These are phyloP conservation scores for Chloroceryle amazona DNA, from an alignment of 2,797 vertebrate species.

Conservation along the genomic window DNA sequence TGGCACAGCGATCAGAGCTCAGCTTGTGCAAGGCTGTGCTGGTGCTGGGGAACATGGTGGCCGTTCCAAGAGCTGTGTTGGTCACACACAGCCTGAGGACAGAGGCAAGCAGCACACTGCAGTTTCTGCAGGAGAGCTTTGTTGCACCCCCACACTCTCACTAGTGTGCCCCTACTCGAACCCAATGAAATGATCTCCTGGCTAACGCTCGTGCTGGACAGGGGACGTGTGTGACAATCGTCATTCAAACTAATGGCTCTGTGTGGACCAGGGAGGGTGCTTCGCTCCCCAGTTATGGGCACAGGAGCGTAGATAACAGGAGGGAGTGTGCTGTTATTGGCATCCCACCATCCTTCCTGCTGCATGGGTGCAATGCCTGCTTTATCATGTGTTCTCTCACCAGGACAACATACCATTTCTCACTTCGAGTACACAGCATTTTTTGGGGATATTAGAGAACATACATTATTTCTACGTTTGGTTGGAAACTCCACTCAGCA, in stretches of 20 bases:
- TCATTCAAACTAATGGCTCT: not conserved
- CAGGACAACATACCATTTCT: not conserved
- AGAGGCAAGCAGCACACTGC: not conserved
- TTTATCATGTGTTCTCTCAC: not conserved
- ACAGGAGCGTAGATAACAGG: not conserved
- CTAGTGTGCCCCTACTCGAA: not conserved
- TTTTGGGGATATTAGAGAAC: not conserved
- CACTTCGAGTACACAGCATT: not conserved
- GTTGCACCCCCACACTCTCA: not conserved
- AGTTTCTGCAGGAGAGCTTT: not conserved
- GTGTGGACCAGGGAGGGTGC: not conserved
- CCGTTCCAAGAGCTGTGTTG: too few species aligned
- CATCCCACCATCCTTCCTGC: not conserved
- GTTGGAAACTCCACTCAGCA: not conserved
- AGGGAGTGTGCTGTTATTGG: not conserved
- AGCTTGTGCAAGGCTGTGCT: fast-evolving
- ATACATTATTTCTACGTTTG: not conserved
- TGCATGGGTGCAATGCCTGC: not conserved
- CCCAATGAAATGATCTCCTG: not conserved
- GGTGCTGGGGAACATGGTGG: not conserved
- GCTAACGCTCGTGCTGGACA: not conserved
- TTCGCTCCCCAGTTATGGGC: not conserved
- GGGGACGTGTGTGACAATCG: not conserved
- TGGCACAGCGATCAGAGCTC: not conserved
- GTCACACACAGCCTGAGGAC: not conserved